phyloP scores from a whole-genome alignment of 92 coral and sea anemone species.

The Umimayanthus kanabou region DNA sequence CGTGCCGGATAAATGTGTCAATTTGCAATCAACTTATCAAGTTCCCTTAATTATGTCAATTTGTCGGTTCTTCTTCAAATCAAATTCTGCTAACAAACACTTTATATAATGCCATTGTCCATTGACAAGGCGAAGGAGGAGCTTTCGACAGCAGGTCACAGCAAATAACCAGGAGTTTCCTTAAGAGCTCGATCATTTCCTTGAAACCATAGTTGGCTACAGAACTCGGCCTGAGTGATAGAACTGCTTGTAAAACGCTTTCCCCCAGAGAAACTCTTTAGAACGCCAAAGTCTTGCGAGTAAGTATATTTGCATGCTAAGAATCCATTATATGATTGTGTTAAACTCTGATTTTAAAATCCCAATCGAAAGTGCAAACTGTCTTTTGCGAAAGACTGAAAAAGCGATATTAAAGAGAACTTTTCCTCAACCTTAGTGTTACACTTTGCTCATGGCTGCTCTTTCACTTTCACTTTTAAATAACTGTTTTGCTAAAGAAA shows the following conservation, averaged over 20 bases:
- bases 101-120: conserved; percentile 30
- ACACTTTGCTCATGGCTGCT: neutral
- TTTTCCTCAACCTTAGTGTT: too few relatives aligned
- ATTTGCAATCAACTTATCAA: conserved; percentile 8
- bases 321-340: neutral
- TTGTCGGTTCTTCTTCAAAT: neutral
- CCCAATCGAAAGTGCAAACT: neutral
- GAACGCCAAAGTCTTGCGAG: neutral
- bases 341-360: too few relatives aligned
- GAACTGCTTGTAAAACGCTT: neutral
- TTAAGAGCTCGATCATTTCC: neutral
- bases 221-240: neutral
- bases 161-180: conserved; percentile 5
- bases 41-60: conserved; percentile 11
- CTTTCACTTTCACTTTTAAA: neutral
- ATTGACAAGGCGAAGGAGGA: conserved; percentile 29
- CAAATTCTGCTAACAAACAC: neutral
- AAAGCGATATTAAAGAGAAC: too few relatives aligned
- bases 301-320: neutral
- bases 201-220: neutral
- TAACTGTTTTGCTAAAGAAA: too few relatives aligned
- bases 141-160: neutral
- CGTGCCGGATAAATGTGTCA: conserved; percentile 5
- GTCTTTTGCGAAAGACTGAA: neutral
- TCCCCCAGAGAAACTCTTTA: neutral